phyloP scores from a whole-genome alignment of 1,140 invertebrate species.

The Caenorhabditis remanei region DNA sequence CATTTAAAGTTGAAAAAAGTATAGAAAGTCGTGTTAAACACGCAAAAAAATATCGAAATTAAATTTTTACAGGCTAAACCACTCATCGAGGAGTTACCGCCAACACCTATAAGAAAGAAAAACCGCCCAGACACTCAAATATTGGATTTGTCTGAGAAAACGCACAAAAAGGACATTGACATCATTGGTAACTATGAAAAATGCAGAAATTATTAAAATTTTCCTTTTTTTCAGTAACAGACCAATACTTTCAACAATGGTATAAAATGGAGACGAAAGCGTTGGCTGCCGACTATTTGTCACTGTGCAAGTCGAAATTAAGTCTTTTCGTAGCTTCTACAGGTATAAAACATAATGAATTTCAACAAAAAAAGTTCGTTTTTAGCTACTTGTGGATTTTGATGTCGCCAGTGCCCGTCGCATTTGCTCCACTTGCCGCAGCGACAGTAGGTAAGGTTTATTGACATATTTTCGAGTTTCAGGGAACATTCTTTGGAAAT shows the following conservation, averaged over 20 bases:
- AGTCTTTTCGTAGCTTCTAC: slow-evolving; percentile 88
- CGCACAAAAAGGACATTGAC: slow-evolving; percentile 32
- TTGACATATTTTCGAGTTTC: slow-evolving; percentile 20
- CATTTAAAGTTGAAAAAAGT: not conserved
- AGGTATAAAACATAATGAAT: slow-evolving; percentile 22
- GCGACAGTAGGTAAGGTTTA: not conserved
- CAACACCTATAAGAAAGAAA: not conserved
- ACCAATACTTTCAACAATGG: slow-evolving; percentile 64
- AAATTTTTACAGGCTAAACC: slow-evolving; percentile 56
- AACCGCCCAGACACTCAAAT: not conserved
- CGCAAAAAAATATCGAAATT: no score
- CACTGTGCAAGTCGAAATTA: slow-evolving; percentile 75
- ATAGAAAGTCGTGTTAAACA: no score
- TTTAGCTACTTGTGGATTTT: slow-evolving; percentile 14
- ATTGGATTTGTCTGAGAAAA: slow-evolving; percentile 21
- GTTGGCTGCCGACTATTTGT: slow-evolving; percentile 67
- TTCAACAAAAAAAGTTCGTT: not conserved
- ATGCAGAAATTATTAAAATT: not conserved
- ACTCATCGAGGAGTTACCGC: slow-evolving; percentile 51
- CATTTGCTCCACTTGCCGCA: not conserved
- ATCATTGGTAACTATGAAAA: slow-evolving; percentile 8
- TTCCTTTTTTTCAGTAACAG: slow-evolving; percentile 46
- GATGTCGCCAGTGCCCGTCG: not conserved
- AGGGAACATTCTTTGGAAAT: no score
- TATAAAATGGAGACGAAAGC: slow-evolving; percentile 69